A percentile compares a stretch with the other conserved stretches of the same genome.
These are phyloP conservation scores for Tribolium freemani DNA, from an alignment of 2,888 invertebrate genomes.

Conservation along the genomic window DNA sequence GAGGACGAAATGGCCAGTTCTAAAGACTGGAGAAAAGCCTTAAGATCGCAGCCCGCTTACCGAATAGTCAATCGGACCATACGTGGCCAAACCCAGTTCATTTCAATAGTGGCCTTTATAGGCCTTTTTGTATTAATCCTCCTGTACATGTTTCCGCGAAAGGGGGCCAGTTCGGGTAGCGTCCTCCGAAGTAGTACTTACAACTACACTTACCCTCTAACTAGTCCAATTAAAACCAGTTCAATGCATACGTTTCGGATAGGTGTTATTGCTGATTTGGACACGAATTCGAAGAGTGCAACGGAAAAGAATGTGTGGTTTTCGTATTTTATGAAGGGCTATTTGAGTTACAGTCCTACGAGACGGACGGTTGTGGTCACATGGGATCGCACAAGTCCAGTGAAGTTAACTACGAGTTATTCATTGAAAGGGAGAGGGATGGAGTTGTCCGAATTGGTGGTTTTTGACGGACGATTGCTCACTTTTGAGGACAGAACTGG, in stretches of 20 bases:
- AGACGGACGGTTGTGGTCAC: constrained; percentile 76
- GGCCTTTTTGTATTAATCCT: constrained; percentile 79
- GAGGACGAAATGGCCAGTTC: constrained; percentile 66
- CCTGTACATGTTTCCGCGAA: constrained; percentile 73
- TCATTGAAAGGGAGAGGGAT: constrained; percentile 92
- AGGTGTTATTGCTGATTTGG: constrained; percentile 94
- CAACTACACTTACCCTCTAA: constrained; percentile 90
- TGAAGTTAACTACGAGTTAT: constrained; percentile 78
- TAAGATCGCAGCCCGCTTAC: constrained; percentile 89
- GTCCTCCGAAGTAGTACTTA: constrained; percentile 69
- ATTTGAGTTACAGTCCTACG: constrained; percentile 77
- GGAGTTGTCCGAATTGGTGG: constrained; percentile 96
- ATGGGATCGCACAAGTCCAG: constrained; percentile 81
- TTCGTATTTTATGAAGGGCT: constrained; percentile 88
- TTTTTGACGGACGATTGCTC: constrained; percentile 91
- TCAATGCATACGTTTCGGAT: constrained; percentile 82
- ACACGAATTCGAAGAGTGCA: constrained; percentile 84
- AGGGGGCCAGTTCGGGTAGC: constrained; percentile 45
- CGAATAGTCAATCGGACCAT: constrained; percentile 85
- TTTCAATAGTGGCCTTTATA: constrained; percentile 77
- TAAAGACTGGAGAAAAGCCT: constrained; percentile 90
- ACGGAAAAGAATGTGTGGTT: constrained; percentile 80
- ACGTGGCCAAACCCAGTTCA: constrained; percentile 86
- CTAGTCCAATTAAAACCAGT: constrained; percentile 75
- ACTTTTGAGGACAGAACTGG: constrained; percentile 98